Evolutionary conservation across 2,888 invertebrate species (phyloP).

Genomic region (Cryptus armator): DNA sequence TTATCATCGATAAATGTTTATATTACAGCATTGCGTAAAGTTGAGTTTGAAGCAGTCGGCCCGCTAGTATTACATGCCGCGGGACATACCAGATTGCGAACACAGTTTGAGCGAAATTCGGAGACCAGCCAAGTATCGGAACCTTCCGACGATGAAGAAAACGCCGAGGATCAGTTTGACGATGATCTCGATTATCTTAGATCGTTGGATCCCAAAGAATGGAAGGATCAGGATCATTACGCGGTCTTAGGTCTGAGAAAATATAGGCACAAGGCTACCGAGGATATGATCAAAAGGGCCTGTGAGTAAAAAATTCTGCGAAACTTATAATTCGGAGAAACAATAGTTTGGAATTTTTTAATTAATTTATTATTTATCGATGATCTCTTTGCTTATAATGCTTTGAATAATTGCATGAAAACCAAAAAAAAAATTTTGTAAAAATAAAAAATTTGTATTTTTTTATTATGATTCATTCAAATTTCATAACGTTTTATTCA

Average conservation of each 20-base stretch:
- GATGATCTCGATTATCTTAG: constrained; percentile 94
- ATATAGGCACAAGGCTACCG: constrained; percentile 93
- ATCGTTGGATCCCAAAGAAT: constrained; percentile 97
- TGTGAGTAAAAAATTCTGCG: constrained; percentile 88
- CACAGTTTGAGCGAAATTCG: constrained; percentile 78
- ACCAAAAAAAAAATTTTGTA: too few relatives aligned
- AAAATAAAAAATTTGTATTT: too few relatives aligned
- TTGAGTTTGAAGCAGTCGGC: constrained; percentile 76
- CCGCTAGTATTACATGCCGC: constrained; percentile 81
- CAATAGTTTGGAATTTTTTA: background rate
- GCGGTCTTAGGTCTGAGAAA: constrained; percentile 96
- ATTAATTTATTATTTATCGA: constrained; percentile 13
- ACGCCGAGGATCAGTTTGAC: constrained; percentile 86
- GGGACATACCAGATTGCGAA: constrained; percentile 81
- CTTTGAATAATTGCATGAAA: too few relatives aligned
- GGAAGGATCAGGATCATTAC: constrained; percentile 99
- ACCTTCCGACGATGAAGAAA: constrained; percentile 81
- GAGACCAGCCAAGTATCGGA: constrained; percentile 73
- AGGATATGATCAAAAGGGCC: constrained; percentile 97
- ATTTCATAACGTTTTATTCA: too few relatives aligned
- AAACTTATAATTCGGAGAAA: background rate
- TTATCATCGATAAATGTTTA: background rate
- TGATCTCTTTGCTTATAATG: too few relatives aligned
- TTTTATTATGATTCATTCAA: too few relatives aligned
- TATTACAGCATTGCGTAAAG: constrained; percentile 72